Conservation (phyloP, 2,797 vertebrate genomes). For the Jordanella pulchra region DNA sequence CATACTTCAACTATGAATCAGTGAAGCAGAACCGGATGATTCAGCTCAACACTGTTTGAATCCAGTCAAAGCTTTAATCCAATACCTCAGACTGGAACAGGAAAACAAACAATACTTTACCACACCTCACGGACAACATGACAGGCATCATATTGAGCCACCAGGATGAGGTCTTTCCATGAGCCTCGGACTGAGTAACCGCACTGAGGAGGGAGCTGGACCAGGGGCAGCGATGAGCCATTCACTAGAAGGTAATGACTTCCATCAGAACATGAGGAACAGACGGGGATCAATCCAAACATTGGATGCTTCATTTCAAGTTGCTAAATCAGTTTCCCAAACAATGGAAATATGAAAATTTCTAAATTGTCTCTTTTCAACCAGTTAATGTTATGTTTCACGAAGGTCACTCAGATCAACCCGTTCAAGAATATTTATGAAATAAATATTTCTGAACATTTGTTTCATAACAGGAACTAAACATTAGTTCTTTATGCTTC, state of each 20-base stretch:
- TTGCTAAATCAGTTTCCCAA: neutral
- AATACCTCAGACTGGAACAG: neutral
- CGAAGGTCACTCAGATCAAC: too few relatives aligned
- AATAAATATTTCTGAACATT: too few relatives aligned
- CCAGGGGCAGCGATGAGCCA: conserved; percentile 55
- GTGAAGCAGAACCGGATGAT: neutral
- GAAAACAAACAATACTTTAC: neutral
- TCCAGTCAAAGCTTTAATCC: neutral
- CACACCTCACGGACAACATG: conserved; percentile 62
- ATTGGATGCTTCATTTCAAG: neutral
- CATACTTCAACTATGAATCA: neutral
- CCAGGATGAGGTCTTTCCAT: conserved; percentile 57
- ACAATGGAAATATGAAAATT: neutral
- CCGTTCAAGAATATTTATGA: too few relatives aligned
- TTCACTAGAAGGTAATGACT: conserved; percentile 50
- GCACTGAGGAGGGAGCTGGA: conserved; percentile 56
- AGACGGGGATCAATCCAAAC: neutral
- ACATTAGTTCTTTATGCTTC: too few relatives aligned
- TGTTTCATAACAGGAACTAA: too few relatives aligned
- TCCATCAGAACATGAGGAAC: neutral
- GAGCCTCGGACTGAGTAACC: conserved; percentile 61
- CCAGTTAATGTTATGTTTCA: too few relatives aligned
- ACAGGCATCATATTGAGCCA: conserved; percentile 60
- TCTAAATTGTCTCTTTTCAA: too few relatives aligned
- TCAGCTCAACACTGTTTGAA: neutral